Evolutionary conservation across 1,140 invertebrate genomes (phyloP).

Genomic region (Drosophila kohkoa): DNA sequence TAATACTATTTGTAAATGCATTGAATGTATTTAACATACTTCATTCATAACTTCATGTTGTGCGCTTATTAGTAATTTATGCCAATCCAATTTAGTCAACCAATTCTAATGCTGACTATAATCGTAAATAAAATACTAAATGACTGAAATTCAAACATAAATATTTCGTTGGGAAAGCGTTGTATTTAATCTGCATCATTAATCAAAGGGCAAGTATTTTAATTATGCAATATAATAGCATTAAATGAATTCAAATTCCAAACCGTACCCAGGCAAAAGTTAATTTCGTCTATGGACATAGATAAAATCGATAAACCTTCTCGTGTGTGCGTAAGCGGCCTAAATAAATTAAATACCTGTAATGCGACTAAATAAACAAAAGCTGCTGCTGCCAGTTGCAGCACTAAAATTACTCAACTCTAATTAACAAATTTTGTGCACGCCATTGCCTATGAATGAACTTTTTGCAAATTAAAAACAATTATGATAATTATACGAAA

Average conservation of each 20-base stretch:
- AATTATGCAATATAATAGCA: slow-evolving; percentile 58
- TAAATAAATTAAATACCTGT: slow-evolving; percentile 61
- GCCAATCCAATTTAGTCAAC: slow-evolving; percentile 41
- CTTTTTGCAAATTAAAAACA: slow-evolving; percentile 46
- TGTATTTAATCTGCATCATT: slow-evolving; percentile 74
- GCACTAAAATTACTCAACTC: slow-evolving; percentile 44
- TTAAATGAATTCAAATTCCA: slow-evolving; percentile 54
- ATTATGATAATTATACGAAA: slow-evolving; percentile 52
- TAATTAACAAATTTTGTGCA: slow-evolving; percentile 59
- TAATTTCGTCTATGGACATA: slow-evolving; percentile 53
- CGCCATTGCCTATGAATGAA: slow-evolving; percentile 38
- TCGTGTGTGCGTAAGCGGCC: slow-evolving; percentile 9
- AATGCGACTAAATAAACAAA: slow-evolving; percentile 54
- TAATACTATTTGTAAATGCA: no score
- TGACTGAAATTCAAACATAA: slow-evolving; percentile 26
- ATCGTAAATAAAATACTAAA: slow-evolving; percentile 52
- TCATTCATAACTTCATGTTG: slow-evolving; percentile 4
- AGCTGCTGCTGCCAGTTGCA: slow-evolving; percentile 22
- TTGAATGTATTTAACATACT: neutral
- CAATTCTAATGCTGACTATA: slow-evolving; percentile 16
- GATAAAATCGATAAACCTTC: slow-evolving; percentile 51
- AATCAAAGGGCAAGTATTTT: slow-evolving; percentile 63
- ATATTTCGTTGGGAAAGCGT: slow-evolving; percentile 39
- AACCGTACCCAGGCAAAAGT: slow-evolving; percentile 20
- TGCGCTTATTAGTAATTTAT: slow-evolving; percentile 53